Conservation (phyloP, 30 jellyfish, hydroid and myxozoan species). For the Nemopilema nomurai region DNA sequence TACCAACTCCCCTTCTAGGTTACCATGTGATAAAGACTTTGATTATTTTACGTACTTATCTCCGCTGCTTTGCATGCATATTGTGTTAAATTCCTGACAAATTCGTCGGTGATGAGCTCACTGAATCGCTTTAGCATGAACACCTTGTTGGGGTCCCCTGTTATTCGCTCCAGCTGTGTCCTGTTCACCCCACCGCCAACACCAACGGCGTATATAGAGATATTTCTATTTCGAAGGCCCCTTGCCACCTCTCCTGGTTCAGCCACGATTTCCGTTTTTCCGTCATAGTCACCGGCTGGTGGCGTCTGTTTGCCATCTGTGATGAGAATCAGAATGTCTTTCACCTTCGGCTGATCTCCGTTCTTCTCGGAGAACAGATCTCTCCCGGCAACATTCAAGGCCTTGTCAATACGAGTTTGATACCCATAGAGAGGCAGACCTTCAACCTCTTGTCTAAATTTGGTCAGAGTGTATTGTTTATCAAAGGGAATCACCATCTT, state of each 20-base stretch:
- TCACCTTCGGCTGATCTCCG: conserved; percentile 44
- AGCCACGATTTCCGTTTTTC: conserved; percentile 7
- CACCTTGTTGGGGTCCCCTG: conserved; percentile 14
- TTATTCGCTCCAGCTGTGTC: conserved; percentile 40
- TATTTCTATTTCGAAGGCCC: conserved; percentile 22
- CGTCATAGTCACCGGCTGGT: not conserved
- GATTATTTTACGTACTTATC: conserved; percentile 15
- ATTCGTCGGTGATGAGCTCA: conserved; percentile 31
- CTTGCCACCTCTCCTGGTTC: conserved; percentile 24
- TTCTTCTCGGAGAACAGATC: conserved; percentile 14
- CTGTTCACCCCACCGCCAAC: conserved; percentile 22
- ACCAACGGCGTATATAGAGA: conserved; percentile 50
- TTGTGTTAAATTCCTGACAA: conserved; percentile 26
- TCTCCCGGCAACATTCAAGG: conserved; percentile 50
- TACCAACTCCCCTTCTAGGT: too few species aligned
- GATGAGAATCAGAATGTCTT: conserved; percentile 34
- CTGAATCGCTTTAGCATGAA: conserved; percentile 14
- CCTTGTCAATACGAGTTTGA: conserved; percentile 63
- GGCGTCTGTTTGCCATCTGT: conserved; percentile 77
- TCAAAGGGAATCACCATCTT: conserved; percentile 12
- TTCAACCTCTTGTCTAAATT: conserved; percentile 25
- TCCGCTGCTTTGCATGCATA: conserved; percentile 23
- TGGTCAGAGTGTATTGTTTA: not conserved
- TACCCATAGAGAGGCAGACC: conserved; percentile 57
- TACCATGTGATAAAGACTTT: too few species aligned